Evolutionary conservation across 2,888 invertebrate genomes (phyloP).

Genomic region (Scaptomyza parva): DNA sequence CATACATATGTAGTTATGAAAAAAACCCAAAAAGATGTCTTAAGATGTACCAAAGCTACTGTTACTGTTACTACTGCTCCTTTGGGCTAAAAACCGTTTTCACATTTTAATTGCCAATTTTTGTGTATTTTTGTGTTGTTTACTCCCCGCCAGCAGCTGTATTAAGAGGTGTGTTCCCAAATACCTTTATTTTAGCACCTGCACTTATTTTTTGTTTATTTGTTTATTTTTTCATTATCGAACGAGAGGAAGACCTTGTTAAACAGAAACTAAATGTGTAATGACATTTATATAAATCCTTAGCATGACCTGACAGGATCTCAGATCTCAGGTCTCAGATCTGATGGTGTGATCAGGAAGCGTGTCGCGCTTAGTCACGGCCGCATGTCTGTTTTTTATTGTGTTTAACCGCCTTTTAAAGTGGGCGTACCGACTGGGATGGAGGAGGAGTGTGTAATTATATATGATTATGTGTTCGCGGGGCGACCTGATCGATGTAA

Average conservation of each 20-base stretch:
- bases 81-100: slow-evolving; percentile 13
- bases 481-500: slow-evolving; percentile 66
- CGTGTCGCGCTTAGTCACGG: slow-evolving; percentile 72
- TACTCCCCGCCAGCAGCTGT: slow-evolving; percentile 19
- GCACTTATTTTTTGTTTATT: too few species aligned
- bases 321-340: slow-evolving; percentile 48
- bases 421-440: slow-evolving; percentile 74
- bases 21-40: background rate
- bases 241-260: slow-evolving; percentile 55
- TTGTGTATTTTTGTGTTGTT: slow-evolving; percentile 4
- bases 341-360: slow-evolving; percentile 47
- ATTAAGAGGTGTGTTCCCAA: background rate
- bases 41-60: background rate
- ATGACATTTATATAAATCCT: slow-evolving; percentile 74
- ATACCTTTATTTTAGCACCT: slow-evolving; percentile 40
- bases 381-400: slow-evolving; percentile 55
- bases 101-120: slow-evolving; percentile 54
- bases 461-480: slow-evolving; percentile 64
- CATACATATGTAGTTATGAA: too few species aligned
- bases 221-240: slow-evolving; percentile 43
- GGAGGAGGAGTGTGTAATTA: slow-evolving; percentile 81
- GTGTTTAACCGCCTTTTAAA: slow-evolving; percentile 73
- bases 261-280: slow-evolving; percentile 61
- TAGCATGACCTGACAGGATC: slow-evolving; percentile 69
- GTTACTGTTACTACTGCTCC: background rate